These are phyloP conservation scores for Nyleta sp. DNA, from an alignment of 2,888 invertebrate species.

Conservation along the genomic window DNA sequence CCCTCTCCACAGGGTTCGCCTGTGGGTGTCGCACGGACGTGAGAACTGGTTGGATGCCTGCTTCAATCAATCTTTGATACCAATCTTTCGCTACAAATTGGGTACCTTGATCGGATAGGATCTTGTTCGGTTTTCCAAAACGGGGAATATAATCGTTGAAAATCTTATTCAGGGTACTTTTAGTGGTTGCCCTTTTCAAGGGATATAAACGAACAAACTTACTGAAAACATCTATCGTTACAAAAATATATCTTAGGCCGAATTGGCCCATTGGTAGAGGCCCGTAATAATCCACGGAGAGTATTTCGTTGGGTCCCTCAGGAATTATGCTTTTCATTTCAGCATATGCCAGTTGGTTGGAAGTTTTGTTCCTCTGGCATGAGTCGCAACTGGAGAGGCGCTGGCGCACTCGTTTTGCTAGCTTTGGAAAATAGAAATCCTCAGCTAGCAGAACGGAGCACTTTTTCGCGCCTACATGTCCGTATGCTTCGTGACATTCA, in stretches of 20 bases:
- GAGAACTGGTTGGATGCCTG: no score
- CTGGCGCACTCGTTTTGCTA: neutral
- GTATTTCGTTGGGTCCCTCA: conserved; percentile 14
- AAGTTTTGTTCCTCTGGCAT: conserved; percentile 3
- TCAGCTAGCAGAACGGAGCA: conserved; percentile 1
- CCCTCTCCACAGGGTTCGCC: neutral
- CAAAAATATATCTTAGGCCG: neutral
- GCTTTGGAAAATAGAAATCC: conserved; percentile 9
- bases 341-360: neutral
- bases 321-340: conserved; percentile 3
- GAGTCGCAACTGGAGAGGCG: conserved; percentile 1
- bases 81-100: neutral
- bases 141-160: neutral
- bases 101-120: neutral
- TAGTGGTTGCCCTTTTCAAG: neutral
- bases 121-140: neutral
- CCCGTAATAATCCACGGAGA: conserved; percentile 20
- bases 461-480: neutral
- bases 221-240: conserved; percentile 23
- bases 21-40: neutral
- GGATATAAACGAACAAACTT: conserved; percentile 35
- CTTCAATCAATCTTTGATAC: neutral
- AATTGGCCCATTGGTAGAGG: conserved; percentile 19
- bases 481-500: neutral
- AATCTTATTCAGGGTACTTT: neutral